These are phyloP conservation scores for Archilochus colubris DNA, from an alignment of 2,113 vertebrate species.

Conservation along the genomic window DNA sequence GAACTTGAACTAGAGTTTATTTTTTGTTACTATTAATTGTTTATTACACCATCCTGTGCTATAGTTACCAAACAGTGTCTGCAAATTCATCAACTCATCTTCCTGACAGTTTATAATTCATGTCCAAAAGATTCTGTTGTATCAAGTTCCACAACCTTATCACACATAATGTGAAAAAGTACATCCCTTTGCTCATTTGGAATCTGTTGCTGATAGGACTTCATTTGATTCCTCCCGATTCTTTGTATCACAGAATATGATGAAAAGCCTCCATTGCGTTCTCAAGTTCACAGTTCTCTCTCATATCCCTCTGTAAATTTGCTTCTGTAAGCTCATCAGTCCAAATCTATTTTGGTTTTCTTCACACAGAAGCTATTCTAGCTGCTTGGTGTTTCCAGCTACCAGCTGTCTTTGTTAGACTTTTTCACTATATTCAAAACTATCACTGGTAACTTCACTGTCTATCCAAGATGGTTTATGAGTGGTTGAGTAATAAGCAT, in stretches of 20 bases:
- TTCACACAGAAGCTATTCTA: not conserved
- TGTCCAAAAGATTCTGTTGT: not conserved
- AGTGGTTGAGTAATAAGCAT: not conserved
- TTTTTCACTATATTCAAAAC: not conserved
- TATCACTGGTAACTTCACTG: not conserved
- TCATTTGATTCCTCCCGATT: not conserved
- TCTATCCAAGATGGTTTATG: not conserved
- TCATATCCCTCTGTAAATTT: not conserved
- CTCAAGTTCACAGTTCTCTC: not conserved
- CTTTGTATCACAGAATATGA: not conserved
- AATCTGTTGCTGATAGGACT: not conserved
- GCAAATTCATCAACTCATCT: not conserved
- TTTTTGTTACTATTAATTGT: no score
- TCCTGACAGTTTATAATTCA: not conserved
- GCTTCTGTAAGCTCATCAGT: not conserved
- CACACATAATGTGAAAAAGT: not conserved
- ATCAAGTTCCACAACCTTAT: not conserved
- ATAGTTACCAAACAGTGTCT: not conserved
- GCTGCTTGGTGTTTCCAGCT: not conserved
- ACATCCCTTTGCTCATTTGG: not conserved
- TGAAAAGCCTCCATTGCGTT: not conserved
- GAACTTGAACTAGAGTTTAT: not conserved
- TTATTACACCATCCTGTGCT: not conserved
- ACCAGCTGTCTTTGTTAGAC: not conserved
- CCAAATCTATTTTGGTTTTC: not conserved